Percentiles rank a stretch among this genome's conserved stretches.
Evolutionary conservation across 2,113 vertebrate genomes (phyloP).

Genomic region (Microtus oregoni): DNA sequence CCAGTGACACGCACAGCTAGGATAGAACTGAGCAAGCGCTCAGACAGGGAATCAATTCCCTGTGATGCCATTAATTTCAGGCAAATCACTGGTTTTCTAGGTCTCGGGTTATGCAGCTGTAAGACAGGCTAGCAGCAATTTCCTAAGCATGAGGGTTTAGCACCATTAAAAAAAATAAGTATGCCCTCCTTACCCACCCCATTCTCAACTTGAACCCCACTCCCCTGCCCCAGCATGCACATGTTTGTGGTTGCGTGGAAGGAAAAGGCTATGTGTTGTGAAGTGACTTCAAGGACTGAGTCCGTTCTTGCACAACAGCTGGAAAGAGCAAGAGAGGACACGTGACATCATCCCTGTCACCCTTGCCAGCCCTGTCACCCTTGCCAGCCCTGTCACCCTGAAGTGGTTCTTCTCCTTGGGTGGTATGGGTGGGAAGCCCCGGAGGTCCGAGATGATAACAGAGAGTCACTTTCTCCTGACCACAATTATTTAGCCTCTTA

Average conservation of each 20-base stretch:
- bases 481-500: background rate
- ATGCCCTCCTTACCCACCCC: background rate
- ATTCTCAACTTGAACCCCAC: background rate
- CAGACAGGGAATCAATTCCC: background rate
- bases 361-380: background rate
- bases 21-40: background rate
- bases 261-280: background rate
- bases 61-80: constrained; percentile 4
- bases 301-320: background rate
- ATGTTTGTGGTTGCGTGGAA: background rate
- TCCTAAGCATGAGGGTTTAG: background rate
- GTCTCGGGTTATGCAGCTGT: background rate
- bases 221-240: background rate
- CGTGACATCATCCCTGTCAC: background rate
- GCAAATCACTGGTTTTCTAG: constrained; percentile 35
- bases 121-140: background rate
- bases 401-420: background rate
- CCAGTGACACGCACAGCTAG: background rate
- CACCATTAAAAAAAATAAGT: background rate
- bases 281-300: background rate
- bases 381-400: background rate
- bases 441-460: background rate
- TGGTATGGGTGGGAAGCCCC: background rate
- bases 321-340: background rate
- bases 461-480: background rate